These are phyloP conservation scores for Anseranas semipalmata DNA, from an alignment of 2,113 vertebrate genomes.

Conservation along the genomic window DNA sequence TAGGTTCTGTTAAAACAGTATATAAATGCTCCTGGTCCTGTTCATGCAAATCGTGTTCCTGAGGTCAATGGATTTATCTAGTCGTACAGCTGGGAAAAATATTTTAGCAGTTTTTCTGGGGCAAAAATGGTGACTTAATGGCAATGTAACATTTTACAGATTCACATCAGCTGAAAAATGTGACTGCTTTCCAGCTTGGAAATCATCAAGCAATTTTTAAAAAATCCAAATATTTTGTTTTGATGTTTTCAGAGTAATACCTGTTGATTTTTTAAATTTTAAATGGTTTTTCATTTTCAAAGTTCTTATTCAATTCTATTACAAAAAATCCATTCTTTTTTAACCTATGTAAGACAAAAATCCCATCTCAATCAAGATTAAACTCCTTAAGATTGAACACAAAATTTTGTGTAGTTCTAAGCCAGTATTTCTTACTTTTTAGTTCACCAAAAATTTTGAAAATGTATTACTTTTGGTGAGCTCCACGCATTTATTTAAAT, in stretches of 20 bases:
- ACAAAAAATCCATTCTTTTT: neutral
- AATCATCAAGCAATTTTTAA: neutral
- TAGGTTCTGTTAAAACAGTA: neutral
- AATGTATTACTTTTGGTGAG: constrained; percentile 40
- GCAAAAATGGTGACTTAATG: neutral
- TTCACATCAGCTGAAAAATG: neutral
- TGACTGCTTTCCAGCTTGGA: neutral
- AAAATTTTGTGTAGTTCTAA: neutral
- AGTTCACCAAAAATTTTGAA: constrained; percentile 33
- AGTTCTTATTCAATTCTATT: neutral
- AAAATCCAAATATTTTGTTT: neutral
- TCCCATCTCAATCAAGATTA: neutral
- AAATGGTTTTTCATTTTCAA: neutral
- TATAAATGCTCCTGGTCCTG: neutral
- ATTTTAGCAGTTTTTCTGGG: neutral
- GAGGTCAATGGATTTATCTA: neutral
- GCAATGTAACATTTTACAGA: neutral
- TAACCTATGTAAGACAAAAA: neutral
- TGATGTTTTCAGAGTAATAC: neutral
- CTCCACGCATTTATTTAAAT: constrained; percentile 23
- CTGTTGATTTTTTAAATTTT: neutral
- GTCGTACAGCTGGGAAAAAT: neutral
- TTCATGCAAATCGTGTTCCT: neutral
- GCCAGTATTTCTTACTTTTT: constrained; percentile 10
- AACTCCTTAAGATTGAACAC: neutral